Conservation (phyloP, 2,888 invertebrate genomes). For the Cantharis flavilabris region DNA sequence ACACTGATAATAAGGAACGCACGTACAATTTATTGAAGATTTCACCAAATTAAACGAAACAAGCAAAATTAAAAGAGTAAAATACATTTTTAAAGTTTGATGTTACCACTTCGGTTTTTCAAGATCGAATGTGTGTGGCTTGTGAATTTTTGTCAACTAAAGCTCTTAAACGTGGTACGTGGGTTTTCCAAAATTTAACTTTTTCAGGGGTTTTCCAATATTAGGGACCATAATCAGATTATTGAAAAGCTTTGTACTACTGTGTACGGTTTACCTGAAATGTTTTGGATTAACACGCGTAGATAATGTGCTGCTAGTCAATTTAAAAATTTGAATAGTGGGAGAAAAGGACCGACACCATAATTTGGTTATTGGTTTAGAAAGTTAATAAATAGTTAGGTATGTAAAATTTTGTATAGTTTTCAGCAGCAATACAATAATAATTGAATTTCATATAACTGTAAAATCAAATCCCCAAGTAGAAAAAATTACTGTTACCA, state of each 20-base stretch:
- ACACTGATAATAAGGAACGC: conserved; percentile 30
- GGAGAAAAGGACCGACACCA: neutral
- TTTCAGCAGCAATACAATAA: too few species aligned
- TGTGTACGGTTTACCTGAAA: neutral
- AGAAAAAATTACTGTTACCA: too few species aligned
- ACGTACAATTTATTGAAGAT: conserved; percentile 7
- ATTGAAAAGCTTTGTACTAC: neutral
- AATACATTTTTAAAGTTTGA: neutral
- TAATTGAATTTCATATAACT: too few species aligned
- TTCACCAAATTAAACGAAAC: neutral
- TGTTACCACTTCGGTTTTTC: too few species aligned
- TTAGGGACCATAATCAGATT: neutral
- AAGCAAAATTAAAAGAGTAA: neutral
- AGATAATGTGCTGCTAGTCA: neutral
- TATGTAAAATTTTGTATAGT: too few species aligned
- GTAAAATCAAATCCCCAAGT: too few species aligned
- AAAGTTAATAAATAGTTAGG: neutral
- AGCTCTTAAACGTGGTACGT: neutral
- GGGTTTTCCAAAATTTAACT: neutral
- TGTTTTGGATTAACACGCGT: neutral
- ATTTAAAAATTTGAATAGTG: neutral
- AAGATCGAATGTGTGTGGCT: neutral
- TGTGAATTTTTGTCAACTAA: neutral
- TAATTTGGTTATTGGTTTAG: neutral
- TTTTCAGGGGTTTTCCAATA: neutral